phyloP scores from a whole-genome alignment of 2,888 invertebrate genomes.

The Perithous albicinctus region DNA sequence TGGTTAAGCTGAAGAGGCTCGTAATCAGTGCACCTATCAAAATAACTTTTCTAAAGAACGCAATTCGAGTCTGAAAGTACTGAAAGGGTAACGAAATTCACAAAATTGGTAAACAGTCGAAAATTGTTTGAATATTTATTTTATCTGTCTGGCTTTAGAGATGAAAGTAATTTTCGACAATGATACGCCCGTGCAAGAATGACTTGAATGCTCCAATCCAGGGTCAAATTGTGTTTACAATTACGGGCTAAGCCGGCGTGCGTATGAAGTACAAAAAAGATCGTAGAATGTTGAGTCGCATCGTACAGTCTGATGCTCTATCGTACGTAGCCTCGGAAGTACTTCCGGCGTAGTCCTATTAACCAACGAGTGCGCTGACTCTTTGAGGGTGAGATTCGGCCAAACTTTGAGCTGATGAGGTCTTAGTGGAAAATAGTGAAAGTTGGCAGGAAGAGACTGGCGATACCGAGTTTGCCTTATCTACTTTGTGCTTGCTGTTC shows the following conservation, averaged over 20 bases:
- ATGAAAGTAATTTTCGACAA: background rate
- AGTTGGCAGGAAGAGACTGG: conserved; percentile 77
- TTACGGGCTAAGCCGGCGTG: background rate
- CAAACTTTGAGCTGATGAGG: conserved; percentile 43
- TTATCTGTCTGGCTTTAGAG: background rate
- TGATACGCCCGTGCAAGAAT: background rate
- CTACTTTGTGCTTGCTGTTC: conserved; percentile 66
- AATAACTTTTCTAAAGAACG: no score
- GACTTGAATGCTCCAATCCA: background rate
- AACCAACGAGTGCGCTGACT: conserved; percentile 64
- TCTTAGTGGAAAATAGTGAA: conserved; percentile 54
- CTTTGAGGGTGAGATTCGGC: conserved; percentile 47
- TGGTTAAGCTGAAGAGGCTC: no score
- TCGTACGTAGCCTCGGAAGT: conserved; percentile 56
- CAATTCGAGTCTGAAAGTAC: background rate
- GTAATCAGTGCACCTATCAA: no score
- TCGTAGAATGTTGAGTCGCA: conserved; percentile 2
- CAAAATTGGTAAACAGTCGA: background rate
- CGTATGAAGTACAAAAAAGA: background rate
- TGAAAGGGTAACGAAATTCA: background rate
- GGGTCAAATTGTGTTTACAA: background rate
- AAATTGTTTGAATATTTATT: background rate
- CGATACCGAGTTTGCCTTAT: conserved; percentile 77
- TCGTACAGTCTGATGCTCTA: conserved; percentile 34
- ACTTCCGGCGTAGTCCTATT: conserved; percentile 54